Evolutionary conservation across 2,888 invertebrate species (phyloP).

Genomic region (Acleris sparsana): DNA sequence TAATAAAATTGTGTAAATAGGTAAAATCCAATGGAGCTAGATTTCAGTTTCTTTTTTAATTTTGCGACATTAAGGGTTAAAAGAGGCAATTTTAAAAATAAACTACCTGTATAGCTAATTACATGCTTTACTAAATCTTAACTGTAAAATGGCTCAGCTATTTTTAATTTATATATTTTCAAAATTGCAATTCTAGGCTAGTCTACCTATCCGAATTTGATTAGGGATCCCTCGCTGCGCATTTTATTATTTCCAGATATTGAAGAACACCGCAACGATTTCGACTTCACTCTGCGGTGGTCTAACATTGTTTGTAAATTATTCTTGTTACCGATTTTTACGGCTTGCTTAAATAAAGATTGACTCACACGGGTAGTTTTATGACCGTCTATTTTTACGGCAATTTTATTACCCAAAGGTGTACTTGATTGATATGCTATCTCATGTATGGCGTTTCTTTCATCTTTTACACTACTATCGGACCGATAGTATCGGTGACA

Average conservation of each 20-base stretch:
- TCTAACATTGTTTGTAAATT: constrained; percentile 69
- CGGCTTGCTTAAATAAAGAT: constrained; percentile 67
- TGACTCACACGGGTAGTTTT: constrained; percentile 66
- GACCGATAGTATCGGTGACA: constrained; percentile 3
- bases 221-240: constrained; percentile 1
- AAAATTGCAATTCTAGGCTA: no score
- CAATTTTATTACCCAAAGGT: constrained; percentile 55
- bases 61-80: no score
- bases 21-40: no score
- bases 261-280: constrained; percentile 69
- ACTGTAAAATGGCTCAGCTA: constrained; percentile 19
- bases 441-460: constrained; percentile 13
- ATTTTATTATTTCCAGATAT: constrained; percentile 61
- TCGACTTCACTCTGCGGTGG: constrained; percentile 72
- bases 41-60: no score
- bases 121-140: constrained; percentile 8
- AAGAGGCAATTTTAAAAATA: constrained; percentile 33
- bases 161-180: no score
- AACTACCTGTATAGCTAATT: constrained; percentile 22
- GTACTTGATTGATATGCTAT: constrained; percentile 52
- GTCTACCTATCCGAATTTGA: not conserved
- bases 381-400: constrained; percentile 58
- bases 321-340: constrained; percentile 63
- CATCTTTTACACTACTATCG: constrained; percentile 6
- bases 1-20: no score